Evolutionary conservation across 1,140 invertebrate genomes (phyloP), one percentile per base, ranked within the genome.

Genomic region (Zaprionus nigranus): DNA sequence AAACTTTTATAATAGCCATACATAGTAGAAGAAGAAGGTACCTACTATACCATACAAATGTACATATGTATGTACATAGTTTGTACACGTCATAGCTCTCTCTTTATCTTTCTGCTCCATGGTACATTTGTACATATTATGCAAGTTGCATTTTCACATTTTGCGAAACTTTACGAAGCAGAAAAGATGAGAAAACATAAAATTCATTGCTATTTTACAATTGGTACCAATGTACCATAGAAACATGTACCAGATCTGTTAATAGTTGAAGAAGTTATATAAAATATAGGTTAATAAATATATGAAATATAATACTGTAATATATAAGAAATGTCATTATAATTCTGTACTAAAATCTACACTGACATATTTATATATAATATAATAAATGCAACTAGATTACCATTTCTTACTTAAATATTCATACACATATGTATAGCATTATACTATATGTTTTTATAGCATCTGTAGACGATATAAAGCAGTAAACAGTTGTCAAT

Each of bases 1-100:
- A 46, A 88, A 87, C 81, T 88, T 87, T 88, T 71, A 69, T 78
- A 87, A 82, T 83, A 74, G 78, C 66, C 68, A 67, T 75, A 85
- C 82, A 84, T 81, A 65, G 78, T 84, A 51, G 58, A 75, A 58
- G 40, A 63, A 51, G 66, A 61, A 53, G 40, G 15, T 57, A 63
- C 13, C 26, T 53, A 17, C 22, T 30, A 46, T 6, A 34, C 60
- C 6, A 22, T 56, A 49, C 46, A 54, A 12, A 38, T 38, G 38
- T 40, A 40, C 4, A 6, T n/a, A n/a, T n/a, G n/a, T n/a, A n/a
- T n/a, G n/a, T n/a, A n/a, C 38, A 40, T 40, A 46, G 40, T 46
- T 17, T 17, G 43, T 54, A 60, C 34, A 57, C 17, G 11, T 20
- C 13, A 30, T 56, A 56, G 12, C 53, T 56, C 24, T 24, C 53